These are phyloP conservation scores for Musca vetustissima DNA, from an alignment of 1,140 invertebrate genomes.

Conservation along the genomic window DNA sequence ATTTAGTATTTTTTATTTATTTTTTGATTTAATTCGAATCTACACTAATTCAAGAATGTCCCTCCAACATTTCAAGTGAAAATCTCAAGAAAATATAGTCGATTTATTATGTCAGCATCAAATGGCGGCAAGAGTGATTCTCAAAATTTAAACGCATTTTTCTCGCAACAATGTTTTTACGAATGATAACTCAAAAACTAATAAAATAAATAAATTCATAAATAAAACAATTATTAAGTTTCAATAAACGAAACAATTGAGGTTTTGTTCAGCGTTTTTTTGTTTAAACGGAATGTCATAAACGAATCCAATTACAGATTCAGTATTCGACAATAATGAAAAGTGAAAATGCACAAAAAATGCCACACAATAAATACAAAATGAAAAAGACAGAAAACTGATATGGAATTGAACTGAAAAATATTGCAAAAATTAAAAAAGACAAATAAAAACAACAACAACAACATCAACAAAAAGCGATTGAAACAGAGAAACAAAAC, in stretches of 20 bases:
- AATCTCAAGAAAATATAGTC: too few species aligned
- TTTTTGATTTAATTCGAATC: too few species aligned
- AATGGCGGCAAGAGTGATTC: too few species aligned
- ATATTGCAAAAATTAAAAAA: slow-evolving; percentile 4
- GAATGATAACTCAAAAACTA: background rate
- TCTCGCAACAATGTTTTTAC: background rate
- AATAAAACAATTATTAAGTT: slow-evolving; percentile 17
- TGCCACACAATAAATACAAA: background rate
- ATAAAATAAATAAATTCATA: background rate
- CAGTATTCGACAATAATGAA: slow-evolving; percentile 16
- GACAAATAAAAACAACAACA: background rate
- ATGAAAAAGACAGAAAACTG: slow-evolving; percentile 5
- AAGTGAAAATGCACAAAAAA: too few species aligned
- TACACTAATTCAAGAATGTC: too few species aligned
- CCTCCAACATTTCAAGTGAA: too few species aligned
- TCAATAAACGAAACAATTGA: slow-evolving; percentile 12
- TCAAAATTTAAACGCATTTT: too few species aligned
- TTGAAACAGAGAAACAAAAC: background rate
- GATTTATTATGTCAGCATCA: too few species aligned
- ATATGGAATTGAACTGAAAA: slow-evolving; percentile 2
- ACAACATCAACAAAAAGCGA: background rate
- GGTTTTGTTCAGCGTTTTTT: background rate
- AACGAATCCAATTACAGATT: slow-evolving; percentile 20
- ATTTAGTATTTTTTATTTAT: too few species aligned
- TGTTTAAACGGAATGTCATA: slow-evolving; percentile 17